Conservation (phyloP, 2,797 vertebrate species). For the Zenarchopterus dispar region DNA sequence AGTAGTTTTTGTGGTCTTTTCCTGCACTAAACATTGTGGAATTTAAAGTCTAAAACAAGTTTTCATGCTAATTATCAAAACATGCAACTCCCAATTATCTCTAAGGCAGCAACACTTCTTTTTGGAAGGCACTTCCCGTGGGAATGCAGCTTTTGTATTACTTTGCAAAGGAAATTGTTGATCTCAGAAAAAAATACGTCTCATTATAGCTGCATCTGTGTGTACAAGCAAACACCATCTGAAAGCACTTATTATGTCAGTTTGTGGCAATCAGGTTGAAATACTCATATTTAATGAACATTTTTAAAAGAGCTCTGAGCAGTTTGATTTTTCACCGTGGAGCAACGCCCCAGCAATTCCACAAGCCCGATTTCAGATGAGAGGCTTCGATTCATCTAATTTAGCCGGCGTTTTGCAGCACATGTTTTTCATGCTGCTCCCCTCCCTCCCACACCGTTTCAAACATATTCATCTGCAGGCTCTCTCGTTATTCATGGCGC, state of each 20-base stretch:
- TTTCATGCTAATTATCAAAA: slow-evolving; percentile 46
- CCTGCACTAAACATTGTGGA: slow-evolving; percentile 14
- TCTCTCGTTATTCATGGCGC: slow-evolving; percentile 67
- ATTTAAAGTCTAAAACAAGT: slow-evolving; percentile 25
- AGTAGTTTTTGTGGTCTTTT: neutral
- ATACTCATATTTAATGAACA: slow-evolving; percentile 41
- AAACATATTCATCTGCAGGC: slow-evolving; percentile 70
- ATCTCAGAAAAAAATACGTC: slow-evolving; percentile 19
- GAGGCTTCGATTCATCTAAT: slow-evolving; percentile 59
- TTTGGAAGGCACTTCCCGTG: slow-evolving; percentile 28
- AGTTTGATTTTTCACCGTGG: slow-evolving; percentile 33
- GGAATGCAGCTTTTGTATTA: slow-evolving; percentile 30
- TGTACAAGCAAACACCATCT: slow-evolving; percentile 28
- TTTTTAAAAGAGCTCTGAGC: slow-evolving; percentile 44
- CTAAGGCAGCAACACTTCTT: slow-evolving; percentile 34
- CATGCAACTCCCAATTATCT: slow-evolving; percentile 46
- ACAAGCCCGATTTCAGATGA: slow-evolving; percentile 47
- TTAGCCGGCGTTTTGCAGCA: slow-evolving; percentile 58
- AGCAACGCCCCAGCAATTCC: slow-evolving; percentile 39
- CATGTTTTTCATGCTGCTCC: slow-evolving; percentile 51
- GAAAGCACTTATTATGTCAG: slow-evolving; percentile 52
- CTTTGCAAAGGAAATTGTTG: slow-evolving; percentile 25
- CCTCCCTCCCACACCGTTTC: slow-evolving; percentile 21
- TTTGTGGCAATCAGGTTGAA: slow-evolving; percentile 57
- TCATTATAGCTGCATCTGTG: slow-evolving; percentile 31